Base-by-base conservation (phyloP, 2,113 vertebrate genomes). In the Laticauda laticaudata region DNA sequence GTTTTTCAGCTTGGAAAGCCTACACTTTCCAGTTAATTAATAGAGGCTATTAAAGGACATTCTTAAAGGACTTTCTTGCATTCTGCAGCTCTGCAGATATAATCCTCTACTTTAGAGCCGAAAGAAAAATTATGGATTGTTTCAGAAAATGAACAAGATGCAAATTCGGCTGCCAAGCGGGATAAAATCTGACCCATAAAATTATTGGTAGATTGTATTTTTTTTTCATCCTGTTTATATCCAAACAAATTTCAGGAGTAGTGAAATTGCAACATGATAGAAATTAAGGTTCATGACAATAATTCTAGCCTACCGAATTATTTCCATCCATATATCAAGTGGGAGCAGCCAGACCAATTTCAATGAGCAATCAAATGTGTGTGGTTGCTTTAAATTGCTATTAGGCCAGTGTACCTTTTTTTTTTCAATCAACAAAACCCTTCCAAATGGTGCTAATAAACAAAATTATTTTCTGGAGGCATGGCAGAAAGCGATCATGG, bases 21-120 rank as follows among this genome's bases (percentile, higher is more conserved):
- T 87, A 45, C 94, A 93, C 96, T 97, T 97, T 94, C 95, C 94
- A 97, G 96, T 96, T 96, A 97, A 95, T 94, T 96, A 97, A 95
- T 94, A 91, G 94, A 96, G 94, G 95, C 95, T 95, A 96, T 97
- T 96, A 97, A 96, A 97, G 94, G 75, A 93, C 93, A 95, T 95
- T 97, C 95, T 21, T n/a, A n/a, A n/a, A n/a, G n/a, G 34, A 81
- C 7, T 81, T 81, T 94, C 94, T 96, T 96, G 91, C 95, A 94
- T 93, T 96, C 89, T 97, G 96, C 94, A 92, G 61, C 3, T 95
- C 93, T 96, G 92, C 90, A 91, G 86, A 92, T 96, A 96, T 94
- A 96, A 95, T 94, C 97, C 96, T 51, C 88, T 92, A 95, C 94
- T 91, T 95, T 24, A 0, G 92, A 96, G 97, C 95, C 90, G 92